A percentile compares a stretch with the other conserved stretches of the same genome.
These are phyloP conservation scores for Benthochromis sp. DNA, from an alignment of 2,113 vertebrate genomes.

Conservation along the genomic window DNA sequence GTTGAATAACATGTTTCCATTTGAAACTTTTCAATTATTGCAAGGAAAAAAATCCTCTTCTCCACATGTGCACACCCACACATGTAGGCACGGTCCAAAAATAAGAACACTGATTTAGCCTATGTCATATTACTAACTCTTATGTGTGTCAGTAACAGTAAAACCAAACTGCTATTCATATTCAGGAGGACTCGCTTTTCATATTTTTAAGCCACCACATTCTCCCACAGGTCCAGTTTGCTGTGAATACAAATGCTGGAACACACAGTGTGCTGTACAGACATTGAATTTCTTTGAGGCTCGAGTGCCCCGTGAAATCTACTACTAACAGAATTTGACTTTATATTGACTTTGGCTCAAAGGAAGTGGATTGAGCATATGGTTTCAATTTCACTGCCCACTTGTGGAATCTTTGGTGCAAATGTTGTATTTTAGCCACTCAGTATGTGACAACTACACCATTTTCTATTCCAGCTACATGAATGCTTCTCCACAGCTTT, in stretches of 20 bases:
- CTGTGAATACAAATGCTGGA: conserved; percentile 43
- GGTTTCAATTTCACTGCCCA: conserved; percentile 26
- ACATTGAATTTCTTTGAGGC: conserved; percentile 29
- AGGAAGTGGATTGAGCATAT: conserved; percentile 17
- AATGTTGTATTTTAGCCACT: conserved; percentile 39
- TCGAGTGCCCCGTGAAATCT: conserved; percentile 14
- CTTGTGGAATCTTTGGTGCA: conserved; percentile 36
- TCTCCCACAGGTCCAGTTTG: conserved; percentile 14
- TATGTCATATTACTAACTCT: neutral
- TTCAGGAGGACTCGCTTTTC: conserved; percentile 14
- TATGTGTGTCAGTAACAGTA: neutral
- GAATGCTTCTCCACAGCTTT: conserved; percentile 8
- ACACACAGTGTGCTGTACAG: conserved; percentile 23
- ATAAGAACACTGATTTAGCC: neutral
- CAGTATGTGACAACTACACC: neutral
- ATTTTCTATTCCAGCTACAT: neutral
- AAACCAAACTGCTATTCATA: conserved; percentile 20
- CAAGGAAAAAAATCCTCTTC: neutral
- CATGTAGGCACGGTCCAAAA: neutral
- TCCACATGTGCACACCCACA: neutral
- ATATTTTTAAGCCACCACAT: conserved; percentile 27
- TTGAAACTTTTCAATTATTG: neutral
- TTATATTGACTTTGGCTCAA: conserved; percentile 45
- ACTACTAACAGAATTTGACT: conserved; percentile 32
- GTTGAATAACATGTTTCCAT: neutral